Evolutionary conservation across 2,797 vertebrate genomes (phyloP), one percentile per base, ranked within the genome.

Genomic region (Ambastaia sidthimunki): DNA sequence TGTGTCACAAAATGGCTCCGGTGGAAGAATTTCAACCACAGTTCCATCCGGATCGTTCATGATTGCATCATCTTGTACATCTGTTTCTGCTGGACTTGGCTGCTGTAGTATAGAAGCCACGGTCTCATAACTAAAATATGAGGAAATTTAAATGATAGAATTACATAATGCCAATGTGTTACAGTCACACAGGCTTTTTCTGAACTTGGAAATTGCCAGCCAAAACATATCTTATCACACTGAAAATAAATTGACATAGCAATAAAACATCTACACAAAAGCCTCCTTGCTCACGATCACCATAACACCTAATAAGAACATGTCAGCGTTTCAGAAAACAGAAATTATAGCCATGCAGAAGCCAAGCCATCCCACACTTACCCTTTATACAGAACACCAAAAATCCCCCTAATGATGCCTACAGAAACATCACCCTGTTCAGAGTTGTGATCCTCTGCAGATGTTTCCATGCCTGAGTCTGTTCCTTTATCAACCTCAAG

Each of bases 81-180:
- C 25, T 21, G 50, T 18, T 67, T 83, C 80, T 70, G 55, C 44
- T 47, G 81, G 71, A 66, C 28, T 82, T 63, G 80, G 72, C 63
- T 85, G 81, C 80, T 87, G 87, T 78, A 87, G 80, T 69, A 87
- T 83, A 70, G 87, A 84, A 16, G 86, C 74, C 87, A 89, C 52
- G 4, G 81, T 87, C 82, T 90, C 89, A 75, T 86, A 89, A 81
- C 89, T 90, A 76, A 69, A 82, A 78, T 69, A 80, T 74, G 78
- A 84, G 83, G 80, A 87, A 50, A 76, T 82, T 82, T 41, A 19
- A 76, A 82, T 57, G 50, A 74, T 54, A 82, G 23, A 82, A 76
- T 79, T 78, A 74, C 44, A 60, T 55, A n/a, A 37, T 0, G 12
- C 23, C 23, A 70, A 37, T 37, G 34, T 37, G 34, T 37, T 37